Percentiles rank a stretch among this genome's conserved stretches.
Evolutionary conservation across 2,113 vertebrate species (phyloP).

Genomic region (Xyliphius kryptos): DNA sequence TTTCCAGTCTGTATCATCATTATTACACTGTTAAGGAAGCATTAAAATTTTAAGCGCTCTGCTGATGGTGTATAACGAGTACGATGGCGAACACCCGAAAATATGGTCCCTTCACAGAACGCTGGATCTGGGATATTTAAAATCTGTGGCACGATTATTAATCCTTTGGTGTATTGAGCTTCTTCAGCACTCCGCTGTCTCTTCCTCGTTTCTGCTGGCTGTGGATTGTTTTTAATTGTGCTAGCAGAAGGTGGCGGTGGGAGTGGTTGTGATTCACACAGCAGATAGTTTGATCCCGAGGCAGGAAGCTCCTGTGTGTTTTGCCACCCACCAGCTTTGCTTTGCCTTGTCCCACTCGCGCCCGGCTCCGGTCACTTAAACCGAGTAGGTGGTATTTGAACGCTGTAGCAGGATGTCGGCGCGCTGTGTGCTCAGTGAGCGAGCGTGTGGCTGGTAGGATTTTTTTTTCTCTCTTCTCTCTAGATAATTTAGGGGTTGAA

Average conservation of each 20-base stretch:
- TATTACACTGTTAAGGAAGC: constrained; percentile 50
- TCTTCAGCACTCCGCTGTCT: constrained; percentile 38
- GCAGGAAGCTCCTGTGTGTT: constrained; percentile 69
- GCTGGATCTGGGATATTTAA: constrained; percentile 9
- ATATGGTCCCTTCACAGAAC: constrained; percentile 19
- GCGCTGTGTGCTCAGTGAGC: constrained; percentile 23
- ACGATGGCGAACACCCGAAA: constrained; percentile 30
- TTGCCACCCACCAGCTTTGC: constrained; percentile 66
- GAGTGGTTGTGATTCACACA: constrained; percentile 65
- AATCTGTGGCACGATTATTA: constrained; percentile 26
- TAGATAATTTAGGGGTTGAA: too few relatives aligned
- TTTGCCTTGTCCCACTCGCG: constrained; percentile 47
- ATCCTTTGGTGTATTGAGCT: constrained; percentile 20
- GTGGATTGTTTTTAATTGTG: constrained; percentile 52
- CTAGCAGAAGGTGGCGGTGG: constrained; percentile 56
- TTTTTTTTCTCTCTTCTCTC: too few relatives aligned
- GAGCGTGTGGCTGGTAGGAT: too few relatives aligned
- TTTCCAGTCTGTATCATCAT: constrained; percentile 49
- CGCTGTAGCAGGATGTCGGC: constrained; percentile 35
- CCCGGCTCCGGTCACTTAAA: constrained; percentile 54
- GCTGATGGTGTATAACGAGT: constrained; percentile 41
- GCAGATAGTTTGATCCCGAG: constrained; percentile 58
- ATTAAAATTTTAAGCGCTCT: constrained; percentile 51
- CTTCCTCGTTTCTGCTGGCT: constrained; percentile 23
- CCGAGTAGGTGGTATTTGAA: constrained; percentile 64